These are phyloP conservation scores for Oreamnos americanus DNA, from an alignment of 2,113 vertebrate species.

Conservation along the genomic window DNA sequence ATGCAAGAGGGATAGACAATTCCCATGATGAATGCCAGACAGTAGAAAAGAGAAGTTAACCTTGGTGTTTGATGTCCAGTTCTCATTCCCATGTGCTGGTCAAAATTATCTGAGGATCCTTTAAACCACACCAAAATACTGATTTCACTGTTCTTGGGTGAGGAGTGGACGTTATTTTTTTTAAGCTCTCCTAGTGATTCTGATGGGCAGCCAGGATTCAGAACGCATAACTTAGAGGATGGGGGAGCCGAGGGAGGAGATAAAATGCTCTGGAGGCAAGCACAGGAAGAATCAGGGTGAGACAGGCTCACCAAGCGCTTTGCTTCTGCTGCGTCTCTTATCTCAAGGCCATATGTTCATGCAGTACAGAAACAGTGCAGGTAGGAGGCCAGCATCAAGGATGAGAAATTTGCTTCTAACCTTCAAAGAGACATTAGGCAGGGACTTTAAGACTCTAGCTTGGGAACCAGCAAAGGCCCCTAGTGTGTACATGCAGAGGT, in stretches of 20 bases:
- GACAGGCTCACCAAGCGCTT: neutral
- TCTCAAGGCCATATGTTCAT: neutral
- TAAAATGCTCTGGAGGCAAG: neutral
- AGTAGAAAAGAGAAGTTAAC: neutral
- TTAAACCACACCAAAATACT: neutral
- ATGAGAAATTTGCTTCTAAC: neutral
- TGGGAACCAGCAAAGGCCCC: neutral
- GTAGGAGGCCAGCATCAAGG: neutral
- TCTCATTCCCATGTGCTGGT: neutral
- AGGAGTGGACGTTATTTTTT: neutral
- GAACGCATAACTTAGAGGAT: neutral
- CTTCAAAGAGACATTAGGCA: neutral
- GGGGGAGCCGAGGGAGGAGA: neutral
- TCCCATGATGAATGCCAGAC: neutral
- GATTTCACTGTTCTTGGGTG: neutral
- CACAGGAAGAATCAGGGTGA: neutral
- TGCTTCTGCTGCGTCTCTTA: neutral
- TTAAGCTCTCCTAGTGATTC: neutral
- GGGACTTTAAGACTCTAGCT: neutral
- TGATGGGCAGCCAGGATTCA: neutral
- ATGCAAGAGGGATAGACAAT: neutral
- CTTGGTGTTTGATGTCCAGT: neutral
- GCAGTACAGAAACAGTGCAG: neutral
- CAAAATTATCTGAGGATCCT: neutral
- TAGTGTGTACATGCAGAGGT: neutral